Conservation (phyloP, 2,797 vertebrate species). For the Protonibea diacanthus region DNA sequence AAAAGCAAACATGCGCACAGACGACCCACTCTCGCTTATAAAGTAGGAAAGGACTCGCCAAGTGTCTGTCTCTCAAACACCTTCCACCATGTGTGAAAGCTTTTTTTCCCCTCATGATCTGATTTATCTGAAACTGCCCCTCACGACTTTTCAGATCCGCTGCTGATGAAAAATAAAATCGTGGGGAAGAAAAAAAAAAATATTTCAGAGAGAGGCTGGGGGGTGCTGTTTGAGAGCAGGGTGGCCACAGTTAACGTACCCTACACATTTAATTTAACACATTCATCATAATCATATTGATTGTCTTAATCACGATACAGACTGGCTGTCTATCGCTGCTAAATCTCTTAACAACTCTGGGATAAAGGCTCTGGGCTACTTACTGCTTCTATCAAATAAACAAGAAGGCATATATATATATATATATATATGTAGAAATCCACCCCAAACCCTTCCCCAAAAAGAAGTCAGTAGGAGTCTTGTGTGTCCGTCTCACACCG, state of each 20-base stretch:
- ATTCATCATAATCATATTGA: slow-evolving; percentile 59
- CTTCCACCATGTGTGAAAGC: slow-evolving; percentile 4
- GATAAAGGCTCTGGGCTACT: slow-evolving; percentile 54
- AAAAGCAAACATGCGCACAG: background rate
- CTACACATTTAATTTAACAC: slow-evolving; percentile 52
- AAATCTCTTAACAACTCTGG: slow-evolving; percentile 57
- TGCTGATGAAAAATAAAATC: background rate
- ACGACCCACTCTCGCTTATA: background rate
- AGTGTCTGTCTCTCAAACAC: slow-evolving; percentile 21
- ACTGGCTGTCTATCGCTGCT: slow-evolving; percentile 42
- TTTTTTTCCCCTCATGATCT: background rate
- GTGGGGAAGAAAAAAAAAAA: slow-evolving; percentile 1
- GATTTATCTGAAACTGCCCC: background rate
- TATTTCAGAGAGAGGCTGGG: background rate
- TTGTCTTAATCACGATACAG: slow-evolving; percentile 66
- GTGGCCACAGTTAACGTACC: slow-evolving; percentile 47
- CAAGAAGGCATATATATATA: slow-evolving; percentile 15
- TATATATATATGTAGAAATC: slow-evolving; percentile 5
- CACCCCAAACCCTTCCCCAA: slow-evolving; percentile 3
- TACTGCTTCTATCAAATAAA: slow-evolving; percentile 34
- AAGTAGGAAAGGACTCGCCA: slow-evolving; percentile 20
- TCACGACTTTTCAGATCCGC: background rate
- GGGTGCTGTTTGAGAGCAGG: slow-evolving; percentile 2
- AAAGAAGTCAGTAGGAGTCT: slow-evolving; percentile 19
- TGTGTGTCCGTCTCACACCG: slow-evolving; percentile 29